Base-by-base conservation (phyloP, 1,140 invertebrate genomes). In the Gonatopus flavifemur region DNA sequence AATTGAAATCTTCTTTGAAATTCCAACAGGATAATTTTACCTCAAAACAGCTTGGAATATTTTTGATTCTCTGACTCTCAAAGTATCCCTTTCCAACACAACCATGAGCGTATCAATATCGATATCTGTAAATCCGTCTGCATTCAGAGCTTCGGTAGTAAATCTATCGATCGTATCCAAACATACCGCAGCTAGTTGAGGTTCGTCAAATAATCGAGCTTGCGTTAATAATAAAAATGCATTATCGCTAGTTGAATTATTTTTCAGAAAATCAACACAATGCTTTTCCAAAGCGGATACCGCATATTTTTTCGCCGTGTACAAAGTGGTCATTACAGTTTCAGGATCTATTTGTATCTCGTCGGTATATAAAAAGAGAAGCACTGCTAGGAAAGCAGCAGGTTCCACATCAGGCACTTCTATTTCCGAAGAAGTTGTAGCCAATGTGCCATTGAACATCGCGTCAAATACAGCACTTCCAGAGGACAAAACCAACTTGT, bases 91-190 rank as follows among this genome's bases (percentile, higher is more conserved):
- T 72, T 90, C 85, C 15, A 96, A 74, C 13, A 95, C 88, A 40
- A 83, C 83, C 76, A 85, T 87, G 21, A 96, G 73, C 0, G 91
- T 94, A 36, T 91, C 87, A 46, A 87, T 81, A 74, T 94, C 91
- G 57, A 95, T 90, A 64, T 95, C 91, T 3, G 87, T 87, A 68
- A 96, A 96, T 16, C 88, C 88, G 71, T 95, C 93, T 12, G 91
- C 89, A 62, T 81, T 82, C 1, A 95, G 69, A 6, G 91, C 88
- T 68, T 93, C 90, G 0, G 83, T 82, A 3, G 92, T 93, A 63
- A 89, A 87, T 68, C 91, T 90, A 69, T 94, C 92, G 55, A 95
- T 94, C 30, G 87, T 88, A 63, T 93, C 89, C 44, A 94, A 76
- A 66, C 91, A 94, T 12, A 91, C 74, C 1, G 86, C 83, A 20